Conservation (phyloP, 2,797 vertebrate species). For the Molothrus ater region DNA sequence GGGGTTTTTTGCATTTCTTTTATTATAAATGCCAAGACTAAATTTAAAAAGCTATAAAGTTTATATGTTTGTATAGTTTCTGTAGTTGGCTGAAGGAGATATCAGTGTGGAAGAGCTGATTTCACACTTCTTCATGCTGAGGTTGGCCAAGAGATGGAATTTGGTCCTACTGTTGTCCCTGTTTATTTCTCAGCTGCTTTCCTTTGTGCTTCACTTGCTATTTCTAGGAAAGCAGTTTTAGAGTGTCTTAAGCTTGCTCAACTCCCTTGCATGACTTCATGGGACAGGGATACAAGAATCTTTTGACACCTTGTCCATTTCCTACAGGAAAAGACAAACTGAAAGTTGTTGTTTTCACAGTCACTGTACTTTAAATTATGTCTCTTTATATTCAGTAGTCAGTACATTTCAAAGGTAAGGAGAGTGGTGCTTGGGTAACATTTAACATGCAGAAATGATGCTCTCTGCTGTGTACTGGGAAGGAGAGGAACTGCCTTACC, state of each 20-base stretch:
- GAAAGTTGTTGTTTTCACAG: background rate
- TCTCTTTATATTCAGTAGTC: background rate
- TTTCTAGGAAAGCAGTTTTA: background rate
- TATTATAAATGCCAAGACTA: background rate
- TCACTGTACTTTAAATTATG: background rate
- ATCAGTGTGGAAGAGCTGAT: background rate
- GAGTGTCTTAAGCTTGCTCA: background rate
- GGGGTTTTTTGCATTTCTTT: fast-evolving
- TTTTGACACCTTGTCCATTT: background rate
- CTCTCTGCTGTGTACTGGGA: background rate
- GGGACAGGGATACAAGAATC: background rate
- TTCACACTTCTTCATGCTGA: background rate
- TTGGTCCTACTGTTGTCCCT: background rate
- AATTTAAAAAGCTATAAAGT: background rate
- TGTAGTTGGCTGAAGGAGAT: background rate
- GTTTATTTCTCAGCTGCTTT: conserved; percentile 19
- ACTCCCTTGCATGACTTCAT: background rate
- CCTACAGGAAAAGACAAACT: background rate
- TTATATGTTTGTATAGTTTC: background rate
- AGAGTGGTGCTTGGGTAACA: background rate
- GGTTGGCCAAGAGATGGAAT: background rate
- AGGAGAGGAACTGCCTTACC: background rate
- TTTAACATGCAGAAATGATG: background rate
- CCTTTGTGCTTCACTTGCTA: background rate
- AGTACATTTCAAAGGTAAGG: background rate